Base-by-base conservation (phyloP, 2,797 vertebrate species). In the Chrysocyon brachyurus region DNA sequence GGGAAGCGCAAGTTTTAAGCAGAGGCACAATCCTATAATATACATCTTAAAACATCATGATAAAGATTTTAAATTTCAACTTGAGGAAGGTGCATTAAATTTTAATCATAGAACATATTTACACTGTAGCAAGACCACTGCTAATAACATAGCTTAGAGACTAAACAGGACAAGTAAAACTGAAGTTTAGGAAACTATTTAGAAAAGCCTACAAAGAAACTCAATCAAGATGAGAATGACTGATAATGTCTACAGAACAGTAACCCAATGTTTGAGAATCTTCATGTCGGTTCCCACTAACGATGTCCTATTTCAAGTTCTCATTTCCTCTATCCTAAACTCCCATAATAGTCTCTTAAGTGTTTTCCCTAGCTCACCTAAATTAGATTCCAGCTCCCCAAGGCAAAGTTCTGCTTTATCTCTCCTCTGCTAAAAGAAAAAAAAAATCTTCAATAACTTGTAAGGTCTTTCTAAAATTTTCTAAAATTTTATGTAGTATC, bases 271-370 rank as follows among this genome's bases (percentile, higher is more conserved):
- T 6, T 84, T 88, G 2, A 70, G 19, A 68, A 83, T 66, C 22
- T 84, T 84, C 84, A 75, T 12, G 82, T 59, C 59, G 36, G 81
- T 57, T 66, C 26, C 66, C 52, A 90, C 17, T 33, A 61, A 93
- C 17, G 82, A 5, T 68, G 66, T 26, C 22, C 46, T 57, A 72
- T 24, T 75, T 31, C 75, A 90, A 90, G 12, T 85, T 91, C 57
- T 87, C 49, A 24, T 84, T 96, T 90, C 61, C 49, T 90, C 79
- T 70, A 90, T 16, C 28, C 94, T 94, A 94, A 77, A 90, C 4
- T 57, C 90, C 2, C 10, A 3, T 64, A 90, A 81, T 5, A 82
- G 36, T 33, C 26, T 89, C 64, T 79, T 59, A 21, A 70, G 54
- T 19, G 63, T 87, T 61, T 83, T 94, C 57, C 46, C 79, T 40